These are phyloP conservation scores for Saxidomus purpurata DNA, from an alignment of 1,140 invertebrate genomes.

Conservation along the genomic window DNA sequence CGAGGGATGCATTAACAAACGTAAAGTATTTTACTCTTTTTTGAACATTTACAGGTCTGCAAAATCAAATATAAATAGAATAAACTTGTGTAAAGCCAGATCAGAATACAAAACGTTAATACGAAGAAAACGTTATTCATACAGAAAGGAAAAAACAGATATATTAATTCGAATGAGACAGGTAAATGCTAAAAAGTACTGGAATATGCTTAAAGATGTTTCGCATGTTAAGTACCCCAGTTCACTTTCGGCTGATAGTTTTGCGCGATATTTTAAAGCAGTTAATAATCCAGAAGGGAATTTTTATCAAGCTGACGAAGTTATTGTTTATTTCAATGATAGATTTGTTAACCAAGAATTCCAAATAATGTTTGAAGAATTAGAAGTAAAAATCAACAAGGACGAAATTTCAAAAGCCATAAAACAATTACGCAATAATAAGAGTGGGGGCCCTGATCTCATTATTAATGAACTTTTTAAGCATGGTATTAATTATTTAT, in stretches of 20 bases:
- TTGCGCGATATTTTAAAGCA: slow-evolving; percentile 9
- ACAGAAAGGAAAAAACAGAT: too few relatives aligned
- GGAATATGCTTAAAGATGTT: too few relatives aligned
- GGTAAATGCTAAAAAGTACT: too few relatives aligned
- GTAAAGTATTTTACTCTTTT: not conserved
- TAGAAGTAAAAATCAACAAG: not conserved
- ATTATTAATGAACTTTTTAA: slow-evolving; percentile 24
- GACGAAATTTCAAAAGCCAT: not conserved
- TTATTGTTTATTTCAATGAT: slow-evolving; percentile 19
- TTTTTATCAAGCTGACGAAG: slow-evolving; percentile 13
- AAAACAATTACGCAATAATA: not conserved
- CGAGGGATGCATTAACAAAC: too few relatives aligned
- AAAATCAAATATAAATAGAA: too few relatives aligned
- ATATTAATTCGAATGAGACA: too few relatives aligned
- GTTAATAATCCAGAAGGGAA: not conserved
- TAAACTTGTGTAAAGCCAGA: too few relatives aligned
- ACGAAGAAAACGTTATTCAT: too few relatives aligned
- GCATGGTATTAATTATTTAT: not conserved
- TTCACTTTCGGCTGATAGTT: too few relatives aligned
- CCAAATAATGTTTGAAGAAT: slow-evolving; percentile 19
- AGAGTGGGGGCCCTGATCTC: not conserved
- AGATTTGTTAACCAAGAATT: slow-evolving; percentile 1
- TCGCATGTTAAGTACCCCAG: too few relatives aligned
- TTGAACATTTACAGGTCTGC: not conserved
- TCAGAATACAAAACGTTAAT: too few relatives aligned